Conservation (phyloP, 2,797 vertebrate genomes). For the Novumbra hubbsi region DNA sequence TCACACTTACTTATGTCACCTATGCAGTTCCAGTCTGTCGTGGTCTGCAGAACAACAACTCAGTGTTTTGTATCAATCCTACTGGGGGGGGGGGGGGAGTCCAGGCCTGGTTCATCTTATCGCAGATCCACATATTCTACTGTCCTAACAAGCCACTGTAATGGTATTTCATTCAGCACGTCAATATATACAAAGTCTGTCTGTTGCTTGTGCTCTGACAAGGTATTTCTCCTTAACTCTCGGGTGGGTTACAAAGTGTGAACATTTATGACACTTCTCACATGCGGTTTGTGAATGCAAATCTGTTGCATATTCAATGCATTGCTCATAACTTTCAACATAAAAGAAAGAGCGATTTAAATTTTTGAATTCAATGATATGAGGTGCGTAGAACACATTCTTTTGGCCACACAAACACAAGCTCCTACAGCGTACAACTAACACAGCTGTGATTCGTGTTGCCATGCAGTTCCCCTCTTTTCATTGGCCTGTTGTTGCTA, state of each 20-base stretch:
- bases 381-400: neutral
- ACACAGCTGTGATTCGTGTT: slow-evolving; percentile 20
- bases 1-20: slow-evolving; percentile 10
- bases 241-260: neutral
- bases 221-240: neutral
- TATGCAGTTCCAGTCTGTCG: neutral
- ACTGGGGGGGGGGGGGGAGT: neutral
- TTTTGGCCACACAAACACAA: neutral
- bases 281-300: neutral
- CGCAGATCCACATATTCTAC: neutral
- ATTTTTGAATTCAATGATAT: neutral
- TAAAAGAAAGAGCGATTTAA: neutral
- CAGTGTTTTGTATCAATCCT: neutral
- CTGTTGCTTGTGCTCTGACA: neutral
- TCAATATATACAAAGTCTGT: neutral
- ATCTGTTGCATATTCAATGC: neutral
- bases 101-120: neutral
- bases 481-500: slow-evolving; percentile 19
- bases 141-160: neutral
- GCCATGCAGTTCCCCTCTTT: slow-evolving; percentile 24
- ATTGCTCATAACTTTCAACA: neutral
- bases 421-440: neutral
- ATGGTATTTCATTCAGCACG: neutral
- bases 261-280: neutral
- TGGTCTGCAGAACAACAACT: neutral